Base-by-base conservation (phyloP, 1,140 invertebrate species). In the Drosophila mayri region DNA sequence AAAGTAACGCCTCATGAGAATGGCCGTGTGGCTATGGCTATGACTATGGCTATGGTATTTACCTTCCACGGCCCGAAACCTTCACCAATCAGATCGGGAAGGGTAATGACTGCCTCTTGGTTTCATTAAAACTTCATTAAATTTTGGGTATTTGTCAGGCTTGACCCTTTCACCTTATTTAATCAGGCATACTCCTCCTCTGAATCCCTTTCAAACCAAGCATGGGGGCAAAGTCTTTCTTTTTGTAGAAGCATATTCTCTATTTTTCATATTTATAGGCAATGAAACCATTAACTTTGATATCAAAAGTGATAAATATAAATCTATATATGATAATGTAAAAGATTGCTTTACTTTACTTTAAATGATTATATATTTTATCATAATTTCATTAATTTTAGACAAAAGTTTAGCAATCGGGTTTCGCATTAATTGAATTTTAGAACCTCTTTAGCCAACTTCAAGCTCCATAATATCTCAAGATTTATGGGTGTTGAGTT, bases 1-100 rank as follows among this genome's bases (percentile, higher is more conserved):
- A 70, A 70, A 67, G 64, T 78, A 73, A 79, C 81, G 79, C 63
- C 72, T 87, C 79, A 81, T 73, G 77, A 66, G 73, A 77, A 81
- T 52, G 37, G 46, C 38, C 58, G 32, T 37, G 20, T 54, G 43
- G 18, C 22, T 50, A 11, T 50, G 47, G 10, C 47, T 10, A 43
- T 43, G 41, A 44, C 32, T 25, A n/a, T 46, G 41, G 12, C 12
- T 20, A 16, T 54, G 35, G 6, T 64, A 35, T 22, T 40, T 64
- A 50, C 44, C 47, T 43, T 16, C 37, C 59, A 44, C 10, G 12
- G 12, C n/a, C 25, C 63, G n/a, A 47, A 64, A 18, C 32, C 60
- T 35, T 66, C 67, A 40, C 65, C 68, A 72, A 72, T 72, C 68
- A 60, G 66, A 72, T 54, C 62, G 47, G 25, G 18, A 18, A 46